Evolutionary conservation across 2,113 vertebrate genomes (phyloP).

Genomic region (Silurus meridionalis): DNA sequence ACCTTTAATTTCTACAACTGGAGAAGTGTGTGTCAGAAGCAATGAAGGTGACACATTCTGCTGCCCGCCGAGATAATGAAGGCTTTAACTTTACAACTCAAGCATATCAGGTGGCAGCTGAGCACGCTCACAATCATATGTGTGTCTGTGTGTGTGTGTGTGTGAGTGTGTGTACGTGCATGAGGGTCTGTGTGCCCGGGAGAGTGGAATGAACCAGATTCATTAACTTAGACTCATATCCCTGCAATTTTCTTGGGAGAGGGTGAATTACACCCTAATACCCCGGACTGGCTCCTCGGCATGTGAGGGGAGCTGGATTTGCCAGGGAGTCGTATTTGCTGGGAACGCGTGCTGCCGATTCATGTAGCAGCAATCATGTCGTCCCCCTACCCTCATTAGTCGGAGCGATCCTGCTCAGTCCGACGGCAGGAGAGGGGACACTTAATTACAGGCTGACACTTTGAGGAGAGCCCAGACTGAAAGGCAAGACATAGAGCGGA

Average conservation of each 20-base stretch:
- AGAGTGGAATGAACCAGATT: constrained; percentile 28
- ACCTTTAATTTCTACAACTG: constrained; percentile 88
- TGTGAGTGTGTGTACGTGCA: not conserved
- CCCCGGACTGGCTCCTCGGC: constrained; percentile 61
- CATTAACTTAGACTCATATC: constrained; percentile 54
- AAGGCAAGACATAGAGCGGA: constrained; percentile 4
- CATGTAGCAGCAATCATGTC: constrained; percentile 41
- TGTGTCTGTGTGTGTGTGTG: not conserved
- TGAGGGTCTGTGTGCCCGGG: constrained; percentile 37
- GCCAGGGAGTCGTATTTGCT: constrained; percentile 55
- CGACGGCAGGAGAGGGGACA: constrained; percentile 28
- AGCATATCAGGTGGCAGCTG: constrained; percentile 70
- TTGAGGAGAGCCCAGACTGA: constrained; percentile 26
- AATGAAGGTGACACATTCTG: constrained; percentile 90
- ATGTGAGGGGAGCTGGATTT: constrained; percentile 64
- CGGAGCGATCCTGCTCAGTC: constrained; percentile 5
- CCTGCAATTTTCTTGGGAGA: constrained; percentile 48
- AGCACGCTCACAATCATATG: constrained; percentile 27
- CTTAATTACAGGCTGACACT: constrained; percentile 49
- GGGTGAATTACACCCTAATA: constrained; percentile 37
- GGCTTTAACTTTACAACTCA: constrained; percentile 73
- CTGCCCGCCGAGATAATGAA: constrained; percentile 85
- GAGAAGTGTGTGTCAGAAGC: constrained; percentile 88
- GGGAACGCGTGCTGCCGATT: constrained; percentile 54
- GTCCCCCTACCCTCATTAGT: constrained; percentile 37